Evolutionary conservation across 2,113 vertebrate species (phyloP).

Genomic region (Tyrannus savana): DNA sequence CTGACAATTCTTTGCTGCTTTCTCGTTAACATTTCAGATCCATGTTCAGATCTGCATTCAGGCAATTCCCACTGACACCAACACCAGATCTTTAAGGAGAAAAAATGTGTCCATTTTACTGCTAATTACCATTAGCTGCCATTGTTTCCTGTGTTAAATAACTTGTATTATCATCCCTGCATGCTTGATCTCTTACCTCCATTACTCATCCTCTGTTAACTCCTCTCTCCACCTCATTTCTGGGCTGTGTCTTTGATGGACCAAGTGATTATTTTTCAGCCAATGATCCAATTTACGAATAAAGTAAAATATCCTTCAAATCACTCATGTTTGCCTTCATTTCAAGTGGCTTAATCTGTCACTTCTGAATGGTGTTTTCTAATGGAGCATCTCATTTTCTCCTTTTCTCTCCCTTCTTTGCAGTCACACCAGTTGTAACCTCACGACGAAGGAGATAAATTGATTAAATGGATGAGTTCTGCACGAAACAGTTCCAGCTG

Average conservation of each 20-base stretch:
- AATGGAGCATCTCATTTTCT: conserved; percentile 17
- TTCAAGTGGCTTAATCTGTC: conserved; percentile 22
- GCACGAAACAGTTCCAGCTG: neutral
- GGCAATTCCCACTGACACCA: neutral
- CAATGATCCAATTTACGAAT: neutral
- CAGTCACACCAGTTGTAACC: neutral
- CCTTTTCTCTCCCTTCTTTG: neutral
- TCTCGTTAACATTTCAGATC: neutral
- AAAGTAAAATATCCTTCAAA: neutral
- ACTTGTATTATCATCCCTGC: neutral
- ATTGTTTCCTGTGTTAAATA: neutral
- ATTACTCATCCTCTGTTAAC: conserved; percentile 18
- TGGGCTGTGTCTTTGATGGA: conserved; percentile 1
- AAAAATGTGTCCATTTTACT: neutral
- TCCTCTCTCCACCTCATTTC: neutral
- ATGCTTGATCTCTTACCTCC: neutral
- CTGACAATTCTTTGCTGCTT: neutral
- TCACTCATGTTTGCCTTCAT: neutral
- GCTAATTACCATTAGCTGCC: conserved; percentile 23
- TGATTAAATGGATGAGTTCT: neutral
- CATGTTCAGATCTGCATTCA: neutral
- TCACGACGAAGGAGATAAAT: neutral
- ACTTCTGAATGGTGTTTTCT: neutral
- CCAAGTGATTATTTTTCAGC: conserved; percentile 41
- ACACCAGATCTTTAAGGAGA: neutral